Evolutionary conservation across 2,888 invertebrate genomes (phyloP).

Genomic region (Julus scandinavius): DNA sequence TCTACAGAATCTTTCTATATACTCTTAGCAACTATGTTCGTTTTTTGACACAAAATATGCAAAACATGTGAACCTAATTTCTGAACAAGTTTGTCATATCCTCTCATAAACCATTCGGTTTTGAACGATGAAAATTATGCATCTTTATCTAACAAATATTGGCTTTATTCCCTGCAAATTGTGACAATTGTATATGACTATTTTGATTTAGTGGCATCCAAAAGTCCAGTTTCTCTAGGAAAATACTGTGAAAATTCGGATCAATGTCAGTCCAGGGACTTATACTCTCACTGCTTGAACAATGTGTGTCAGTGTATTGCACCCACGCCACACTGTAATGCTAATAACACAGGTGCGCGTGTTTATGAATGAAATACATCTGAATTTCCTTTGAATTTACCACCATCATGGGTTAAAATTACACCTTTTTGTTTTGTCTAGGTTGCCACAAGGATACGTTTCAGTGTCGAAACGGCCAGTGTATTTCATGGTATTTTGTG

Average conservation of each 20-base stretch:
- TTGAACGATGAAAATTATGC: no score
- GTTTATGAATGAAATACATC: background rate
- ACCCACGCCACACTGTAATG: background rate
- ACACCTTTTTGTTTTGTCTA: slow-evolving; percentile 43
- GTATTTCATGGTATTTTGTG: slow-evolving; percentile 93
- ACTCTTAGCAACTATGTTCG: no score
- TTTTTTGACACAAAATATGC: no score
- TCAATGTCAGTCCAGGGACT: slow-evolving; percentile 41
- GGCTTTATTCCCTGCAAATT: no score
- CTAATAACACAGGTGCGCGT: slow-evolving; percentile 34
- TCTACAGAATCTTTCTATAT: no score
- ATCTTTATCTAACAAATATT: no score
- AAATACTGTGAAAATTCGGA: slow-evolving; percentile 27
- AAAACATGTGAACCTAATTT: no score
- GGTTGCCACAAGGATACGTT: slow-evolving; percentile 58
- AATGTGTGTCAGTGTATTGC: slow-evolving; percentile 48
- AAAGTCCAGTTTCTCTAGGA: slow-evolving; percentile 44
- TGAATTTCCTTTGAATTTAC: no score
- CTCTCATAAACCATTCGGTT: no score
- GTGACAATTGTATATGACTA: no score
- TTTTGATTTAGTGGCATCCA: slow-evolving; percentile 10
- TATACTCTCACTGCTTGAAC: slow-evolving; percentile 40
- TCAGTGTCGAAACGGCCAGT: slow-evolving; percentile 86
- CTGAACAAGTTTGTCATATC: no score
- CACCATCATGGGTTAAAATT: no score